These are phyloP conservation scores for Gymnothorax reevesii DNA, from an alignment of 2,797 vertebrate species.

Conservation along the genomic window DNA sequence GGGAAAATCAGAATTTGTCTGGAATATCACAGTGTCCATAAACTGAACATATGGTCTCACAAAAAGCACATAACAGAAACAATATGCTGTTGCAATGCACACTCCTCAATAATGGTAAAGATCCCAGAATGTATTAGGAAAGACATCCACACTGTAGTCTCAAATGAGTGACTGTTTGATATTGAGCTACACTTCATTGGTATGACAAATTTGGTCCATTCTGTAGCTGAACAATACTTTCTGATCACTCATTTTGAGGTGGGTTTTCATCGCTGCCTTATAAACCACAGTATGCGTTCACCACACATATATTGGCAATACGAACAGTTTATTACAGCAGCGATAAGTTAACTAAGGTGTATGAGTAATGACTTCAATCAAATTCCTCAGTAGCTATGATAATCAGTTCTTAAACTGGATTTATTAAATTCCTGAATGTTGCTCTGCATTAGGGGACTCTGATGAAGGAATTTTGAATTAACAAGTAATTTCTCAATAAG, in stretches of 20 bases:
- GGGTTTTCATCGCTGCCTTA: not conserved
- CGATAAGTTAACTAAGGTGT: not conserved
- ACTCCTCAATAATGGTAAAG: not conserved
- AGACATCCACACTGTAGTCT: not conserved
- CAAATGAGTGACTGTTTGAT: not conserved
- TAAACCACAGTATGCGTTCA: not conserved
- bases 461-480: not conserved
- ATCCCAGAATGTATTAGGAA: not conserved
- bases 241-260: not conserved
- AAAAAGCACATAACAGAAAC: not conserved
- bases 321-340: not conserved
- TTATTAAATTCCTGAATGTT: not conserved
- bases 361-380: not conserved
- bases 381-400: not conserved
- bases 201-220: not conserved
- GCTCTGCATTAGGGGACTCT: not conserved
- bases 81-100: not conserved
- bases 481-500: not conserved
- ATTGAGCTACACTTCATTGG: not conserved
- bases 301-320: not conserved
- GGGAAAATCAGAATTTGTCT: conserved; percentile 22
- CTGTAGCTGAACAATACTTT: not conserved
- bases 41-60: not conserved
- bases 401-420: not conserved
- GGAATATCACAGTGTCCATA: not conserved